Base-by-base conservation (phyloP, 2,888 invertebrate genomes). In the Euclidia mi region DNA sequence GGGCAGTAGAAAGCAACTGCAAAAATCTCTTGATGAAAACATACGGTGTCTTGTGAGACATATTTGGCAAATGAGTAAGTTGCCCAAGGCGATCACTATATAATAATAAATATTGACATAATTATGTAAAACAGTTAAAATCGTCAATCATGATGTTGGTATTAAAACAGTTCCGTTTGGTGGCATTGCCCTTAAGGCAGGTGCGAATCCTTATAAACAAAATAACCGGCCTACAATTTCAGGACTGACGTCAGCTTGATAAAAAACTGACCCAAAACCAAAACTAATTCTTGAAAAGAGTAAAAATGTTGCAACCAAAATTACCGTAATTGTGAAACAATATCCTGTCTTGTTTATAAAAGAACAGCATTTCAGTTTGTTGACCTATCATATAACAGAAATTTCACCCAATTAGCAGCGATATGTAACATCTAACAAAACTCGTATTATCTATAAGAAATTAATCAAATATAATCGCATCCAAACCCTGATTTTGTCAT, bases 391-490 rank as follows among this genome's bases (percentile, higher is more conserved):
- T 14, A 17, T 42, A 47, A 61, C 60, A 55, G 43, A 41, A 53
- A 35, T 58, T 51, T 32, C 34, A 37, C 6, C 31, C 38, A 65
- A 65, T 61, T 61, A 58, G 46, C 56, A 55, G 31, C 56, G 17
- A 62, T 48, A 70, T 64, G 60, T 56, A 58, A 61, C 18, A 51
- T 40, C 43, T 32, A 44, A 57, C 47, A 49, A 61, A 65, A 44
- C 55, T 11, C n/a, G 35, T 53, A 56, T 66, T 79, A 79, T 76
- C 76, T 65, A 51, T 58, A 66, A 67, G 11, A 58, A 62, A 78
- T 82, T 76, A 76, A 80, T 81, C 74, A 79, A 57, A 62, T 31
- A 52, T 71, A 61, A 68, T 68, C 62, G 25, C 53, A 56, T 44
- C 34, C 53, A 60, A 53, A 60, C 58, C 41, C 56, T 62, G 64